Evolutionary conservation across 2,888 invertebrate species (phyloP).

Genomic region (Drosophila neotestacea): DNA sequence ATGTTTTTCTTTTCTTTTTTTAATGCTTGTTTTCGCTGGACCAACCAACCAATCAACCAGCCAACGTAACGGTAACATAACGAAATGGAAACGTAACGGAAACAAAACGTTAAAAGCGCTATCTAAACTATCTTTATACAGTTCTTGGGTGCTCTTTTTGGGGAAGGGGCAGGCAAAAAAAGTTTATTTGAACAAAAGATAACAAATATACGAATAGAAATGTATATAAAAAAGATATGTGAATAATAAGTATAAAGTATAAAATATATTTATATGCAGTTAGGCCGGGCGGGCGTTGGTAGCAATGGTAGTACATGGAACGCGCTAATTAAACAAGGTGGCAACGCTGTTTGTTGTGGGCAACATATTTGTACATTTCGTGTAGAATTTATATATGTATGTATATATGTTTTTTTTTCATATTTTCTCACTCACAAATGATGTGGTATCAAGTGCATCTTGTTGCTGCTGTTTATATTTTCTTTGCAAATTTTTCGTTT

Average conservation of each 20-base stretch:
- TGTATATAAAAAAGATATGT: conserved; percentile 22
- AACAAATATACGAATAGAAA: conserved; percentile 28
- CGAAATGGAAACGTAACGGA: conserved; percentile 35
- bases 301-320: conserved; percentile 69
- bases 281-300: conserved; percentile 67
- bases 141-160: conserved; percentile 9
- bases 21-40: conserved; percentile 39
- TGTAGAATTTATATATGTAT: conserved; percentile 5
- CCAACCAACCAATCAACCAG: conserved; percentile 66
- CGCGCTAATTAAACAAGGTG: conserved; percentile 61
- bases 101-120: conserved; percentile 46
- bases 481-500: conserved; percentile 3
- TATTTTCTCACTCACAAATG: conserved; percentile 52
- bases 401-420: background rate
- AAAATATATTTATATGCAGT: conserved; percentile 39
- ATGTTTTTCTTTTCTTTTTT: conserved; percentile 9
- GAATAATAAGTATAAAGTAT: conserved; percentile 20
- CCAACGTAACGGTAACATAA: conserved; percentile 66
- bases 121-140: conserved; percentile 42
- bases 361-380: conserved; percentile 46
- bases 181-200: conserved; percentile 16
- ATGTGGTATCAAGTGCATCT: conserved; percentile 29
- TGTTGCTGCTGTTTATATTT: conserved; percentile 18
- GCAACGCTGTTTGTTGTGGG: conserved; percentile 49
- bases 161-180: conserved; percentile 50